Percentiles rank a stretch among this genome's conserved stretches.
These are phyloP conservation scores for Strigamia maritima DNA, from an alignment of 2,888 invertebrate genomes.

Conservation along the genomic window DNA sequence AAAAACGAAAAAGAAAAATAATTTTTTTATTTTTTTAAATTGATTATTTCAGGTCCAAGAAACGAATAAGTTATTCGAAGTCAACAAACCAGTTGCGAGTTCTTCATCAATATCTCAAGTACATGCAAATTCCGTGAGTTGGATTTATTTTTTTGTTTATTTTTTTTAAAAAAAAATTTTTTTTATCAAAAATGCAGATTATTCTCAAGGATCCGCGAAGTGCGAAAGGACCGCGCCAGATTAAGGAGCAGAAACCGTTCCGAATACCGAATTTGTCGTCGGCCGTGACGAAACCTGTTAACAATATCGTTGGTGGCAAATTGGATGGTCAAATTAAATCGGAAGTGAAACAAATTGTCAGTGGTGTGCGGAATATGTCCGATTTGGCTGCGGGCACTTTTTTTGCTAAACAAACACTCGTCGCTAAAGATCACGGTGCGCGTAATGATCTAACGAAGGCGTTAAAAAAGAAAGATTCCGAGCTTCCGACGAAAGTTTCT, in stretches of 20 bases:
- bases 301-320: background rate
- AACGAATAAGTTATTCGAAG: background rate
- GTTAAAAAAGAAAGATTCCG: slow-evolving; percentile 35
- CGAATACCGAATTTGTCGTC: background rate
- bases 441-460: background rate
- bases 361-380: background rate
- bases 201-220: background rate
- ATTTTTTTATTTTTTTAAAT: background rate
- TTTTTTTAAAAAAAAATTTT: background rate
- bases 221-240: background rate
- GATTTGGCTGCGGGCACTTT: background rate
- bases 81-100: background rate
- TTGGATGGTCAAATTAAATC: background rate
- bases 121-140: background rate
- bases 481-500: slow-evolving; percentile 15
- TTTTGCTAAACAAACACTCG: slow-evolving; percentile 4
- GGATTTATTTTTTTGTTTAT: background rate
- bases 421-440: background rate
- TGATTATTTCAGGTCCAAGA: background rate
- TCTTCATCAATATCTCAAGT: background rate
- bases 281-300: slow-evolving; percentile 7
- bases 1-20: background rate
- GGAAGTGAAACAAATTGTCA: background rate
- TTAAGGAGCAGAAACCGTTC: background rate
- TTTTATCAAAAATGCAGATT: background rate